Evolutionary conservation across 2,797 vertebrate genomes (phyloP).

Genomic region (Pipistrellus pygmaeus): DNA sequence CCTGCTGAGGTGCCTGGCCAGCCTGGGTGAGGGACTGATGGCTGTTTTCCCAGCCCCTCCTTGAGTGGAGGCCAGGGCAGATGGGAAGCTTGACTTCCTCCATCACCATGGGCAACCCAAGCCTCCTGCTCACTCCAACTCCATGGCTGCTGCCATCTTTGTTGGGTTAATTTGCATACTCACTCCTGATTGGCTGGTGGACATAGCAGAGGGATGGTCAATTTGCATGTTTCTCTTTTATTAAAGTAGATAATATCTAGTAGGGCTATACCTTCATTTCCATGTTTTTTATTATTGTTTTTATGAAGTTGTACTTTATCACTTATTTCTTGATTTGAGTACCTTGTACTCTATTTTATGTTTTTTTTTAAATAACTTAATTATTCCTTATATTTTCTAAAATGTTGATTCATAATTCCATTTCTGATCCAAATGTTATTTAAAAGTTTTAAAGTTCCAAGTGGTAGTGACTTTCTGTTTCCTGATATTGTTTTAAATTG

Average conservation of each 20-base stretch:
- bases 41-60: no score
- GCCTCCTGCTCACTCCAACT: no score
- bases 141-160: no score
- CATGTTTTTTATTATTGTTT: background rate
- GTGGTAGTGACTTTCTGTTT: background rate
- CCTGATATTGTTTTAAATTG: background rate
- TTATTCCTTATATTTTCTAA: background rate
- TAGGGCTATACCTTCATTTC: background rate
- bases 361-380: background rate
- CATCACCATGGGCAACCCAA: no score
- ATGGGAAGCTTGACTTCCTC: no score
- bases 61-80: no score
- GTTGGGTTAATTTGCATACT: no score
- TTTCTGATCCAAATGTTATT: background rate
- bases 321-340: background rate
- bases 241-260: background rate
- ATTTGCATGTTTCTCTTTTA: no score
- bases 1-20: no score
- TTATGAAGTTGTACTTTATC: background rate
- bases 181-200: no score
- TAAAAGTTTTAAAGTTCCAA: constrained; percentile 13
- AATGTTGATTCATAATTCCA: background rate
- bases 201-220: no score
- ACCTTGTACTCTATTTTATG: background rate
- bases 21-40: no score